phyloP scores from a whole-genome alignment of 2,888 invertebrate species.

The Stratiomys singularior region DNA sequence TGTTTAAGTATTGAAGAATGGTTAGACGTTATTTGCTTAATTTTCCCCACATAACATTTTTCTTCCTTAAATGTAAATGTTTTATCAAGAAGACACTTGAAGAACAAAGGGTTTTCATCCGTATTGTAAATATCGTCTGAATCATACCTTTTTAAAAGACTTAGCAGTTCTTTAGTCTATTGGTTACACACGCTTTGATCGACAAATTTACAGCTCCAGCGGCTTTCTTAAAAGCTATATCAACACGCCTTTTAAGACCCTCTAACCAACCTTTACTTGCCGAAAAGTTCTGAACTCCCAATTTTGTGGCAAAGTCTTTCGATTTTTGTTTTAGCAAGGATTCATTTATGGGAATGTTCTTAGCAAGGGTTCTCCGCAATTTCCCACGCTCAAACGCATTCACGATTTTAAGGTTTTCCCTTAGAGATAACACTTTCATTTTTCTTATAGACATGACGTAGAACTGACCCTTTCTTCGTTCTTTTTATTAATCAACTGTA shows the following conservation, averaged over 20 bases:
- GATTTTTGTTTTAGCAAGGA: neutral
- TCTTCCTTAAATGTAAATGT: neutral
- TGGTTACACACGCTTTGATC: neutral
- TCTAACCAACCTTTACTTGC: neutral
- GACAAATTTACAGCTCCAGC: too few species aligned
- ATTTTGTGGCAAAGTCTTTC: neutral
- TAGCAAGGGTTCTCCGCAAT: neutral
- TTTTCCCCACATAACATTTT: neutral
- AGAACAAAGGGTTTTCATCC: neutral
- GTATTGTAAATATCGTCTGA: neutral
- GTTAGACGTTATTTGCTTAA: neutral
- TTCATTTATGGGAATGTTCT: conserved; percentile 1
- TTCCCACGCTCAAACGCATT: too few species aligned
- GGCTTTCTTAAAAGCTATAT: conserved; percentile 4
- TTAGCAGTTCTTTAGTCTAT: neutral
- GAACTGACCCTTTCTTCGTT: too few species aligned
- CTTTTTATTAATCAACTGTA: too few species aligned
- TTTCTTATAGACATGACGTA: too few species aligned
- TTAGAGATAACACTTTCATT: too few species aligned
- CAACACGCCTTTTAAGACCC: neutral
- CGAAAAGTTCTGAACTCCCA: neutral
- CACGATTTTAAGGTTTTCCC: too few species aligned
- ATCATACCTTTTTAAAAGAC: neutral
- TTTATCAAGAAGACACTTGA: neutral
- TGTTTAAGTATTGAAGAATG: neutral